Conservation (phyloP, 2,797 vertebrate species). For the Dryobates pubescens region DNA sequence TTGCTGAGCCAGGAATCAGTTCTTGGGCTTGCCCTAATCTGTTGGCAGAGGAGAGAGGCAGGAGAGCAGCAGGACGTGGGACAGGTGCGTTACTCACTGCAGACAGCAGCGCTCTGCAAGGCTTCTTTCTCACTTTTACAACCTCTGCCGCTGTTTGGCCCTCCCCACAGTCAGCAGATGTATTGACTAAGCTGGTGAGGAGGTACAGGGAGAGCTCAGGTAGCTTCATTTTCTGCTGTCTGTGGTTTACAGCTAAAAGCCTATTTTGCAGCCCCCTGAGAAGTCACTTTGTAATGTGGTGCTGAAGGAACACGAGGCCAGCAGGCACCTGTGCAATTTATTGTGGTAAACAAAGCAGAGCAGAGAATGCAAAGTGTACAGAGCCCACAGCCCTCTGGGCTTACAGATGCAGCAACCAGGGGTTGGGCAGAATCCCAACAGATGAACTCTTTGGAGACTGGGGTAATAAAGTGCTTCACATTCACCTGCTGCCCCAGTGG, state of each 20-base stretch:
- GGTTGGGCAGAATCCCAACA: background rate
- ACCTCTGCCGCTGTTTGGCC: background rate
- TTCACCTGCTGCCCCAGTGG: background rate
- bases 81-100: background rate
- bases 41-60: background rate
- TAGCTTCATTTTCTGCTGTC: background rate
- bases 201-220: background rate
- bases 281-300: background rate
- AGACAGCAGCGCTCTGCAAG: background rate
- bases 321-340: background rate
- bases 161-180: background rate
- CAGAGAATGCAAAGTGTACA: background rate
- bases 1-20: slow-evolving; percentile 28
- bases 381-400: background rate
- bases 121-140: background rate
- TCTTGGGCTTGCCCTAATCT: slow-evolving; percentile 10
- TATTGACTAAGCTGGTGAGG: background rate
- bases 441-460: background rate
- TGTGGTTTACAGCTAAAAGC: background rate
- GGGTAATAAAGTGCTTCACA: background rate
- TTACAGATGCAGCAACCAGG: background rate
- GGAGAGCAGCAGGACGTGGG: background rate
- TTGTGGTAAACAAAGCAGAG: background rate
- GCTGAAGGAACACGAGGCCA: slow-evolving; percentile 7
- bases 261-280: background rate